Percentiles rank a stretch among this genome's conserved stretches.
Conservation (phyloP, 2,113 vertebrate species). For the Polyodon spathula region DNA sequence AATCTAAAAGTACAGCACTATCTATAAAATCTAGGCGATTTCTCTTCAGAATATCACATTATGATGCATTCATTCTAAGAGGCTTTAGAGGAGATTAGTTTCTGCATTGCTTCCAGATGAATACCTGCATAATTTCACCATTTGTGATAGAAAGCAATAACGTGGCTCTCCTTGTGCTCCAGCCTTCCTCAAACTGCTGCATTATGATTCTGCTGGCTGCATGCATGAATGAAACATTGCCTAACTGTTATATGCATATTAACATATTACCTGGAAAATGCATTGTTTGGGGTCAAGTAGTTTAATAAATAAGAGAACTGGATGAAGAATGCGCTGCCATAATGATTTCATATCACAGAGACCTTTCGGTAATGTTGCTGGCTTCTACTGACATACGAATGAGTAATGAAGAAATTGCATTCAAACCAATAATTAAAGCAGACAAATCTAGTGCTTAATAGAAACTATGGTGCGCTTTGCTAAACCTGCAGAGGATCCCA, state of each 20-base stretch:
- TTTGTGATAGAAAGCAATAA: conserved; percentile 2
- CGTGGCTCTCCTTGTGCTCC: not conserved
- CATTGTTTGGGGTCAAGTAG: not conserved
- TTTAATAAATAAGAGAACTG: not conserved
- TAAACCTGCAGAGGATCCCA: not conserved
- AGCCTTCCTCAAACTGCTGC: not conserved
- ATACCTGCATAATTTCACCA: conserved; percentile 2
- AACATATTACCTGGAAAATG: not conserved
- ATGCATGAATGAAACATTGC: not conserved
- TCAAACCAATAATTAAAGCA: not conserved
- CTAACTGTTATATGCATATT: not conserved
- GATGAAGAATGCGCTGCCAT: too few species aligned
- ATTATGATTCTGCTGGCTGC: not conserved
- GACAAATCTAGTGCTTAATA: not conserved
- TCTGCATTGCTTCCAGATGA: not conserved
- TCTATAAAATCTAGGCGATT: not conserved
- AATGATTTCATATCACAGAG: not conserved
- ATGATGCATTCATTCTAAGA: not conserved
- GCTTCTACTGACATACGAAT: not conserved
- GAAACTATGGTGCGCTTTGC: not conserved
- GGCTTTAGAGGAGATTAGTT: not conserved
- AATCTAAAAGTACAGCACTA: not conserved
- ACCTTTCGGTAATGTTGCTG: not conserved
- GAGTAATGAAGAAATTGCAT: not conserved
- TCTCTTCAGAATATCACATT: not conserved